Evolutionary conservation across 1,140 invertebrate species (phyloP), one percentile per base, ranked within the genome.

Genomic region (Polyergus mexicanus): DNA sequence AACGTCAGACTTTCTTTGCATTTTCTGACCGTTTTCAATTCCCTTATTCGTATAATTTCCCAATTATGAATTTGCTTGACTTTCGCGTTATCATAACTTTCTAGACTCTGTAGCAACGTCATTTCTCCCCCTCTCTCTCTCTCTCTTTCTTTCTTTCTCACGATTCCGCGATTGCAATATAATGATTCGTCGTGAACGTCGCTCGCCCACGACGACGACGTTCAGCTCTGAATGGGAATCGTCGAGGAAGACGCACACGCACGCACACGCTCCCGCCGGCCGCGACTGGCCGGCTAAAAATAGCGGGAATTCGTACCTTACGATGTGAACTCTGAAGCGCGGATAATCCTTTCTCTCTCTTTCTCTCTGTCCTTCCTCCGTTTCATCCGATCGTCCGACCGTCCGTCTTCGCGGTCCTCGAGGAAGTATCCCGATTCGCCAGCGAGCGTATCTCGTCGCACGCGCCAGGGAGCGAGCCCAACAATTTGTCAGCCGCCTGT

Each of bases 301-400:
- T 93, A 93, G 92, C 84, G 72, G 83, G 88, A 92, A 92, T 92
- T 93, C 90, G 86, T 90, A 91, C 90, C 93, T 93, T 93, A 92
- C 92, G 72, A 86, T 91, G 91, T 93, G 91, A 93, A 93, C 91
- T 93, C 92, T 93, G 91, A 91, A 93, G 86, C 77, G 41, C 75
- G 91, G 89, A 92, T 92, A 90, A 92, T 92, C 91, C 90, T 89
- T 89, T 88, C 86, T 91, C 88, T 80, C 83, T 71, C 71, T 85
- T 38, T 65, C 60, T 78, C 69, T 86, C 51, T 19, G 25, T 74
- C 60, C 69, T 62, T 62, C 22, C 35, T 65, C 32, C 19, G 38
- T 72, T 47, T 56, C 66, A n/a, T 87, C 77, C 60, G 38, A 13
- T 22, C 35, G 51, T 62, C 44, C 22, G 60, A 74, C 77, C 74